Conservation (phyloP, 1,140 invertebrate genomes). For the Pachyrhynchus sulphureomaculatus region DNA sequence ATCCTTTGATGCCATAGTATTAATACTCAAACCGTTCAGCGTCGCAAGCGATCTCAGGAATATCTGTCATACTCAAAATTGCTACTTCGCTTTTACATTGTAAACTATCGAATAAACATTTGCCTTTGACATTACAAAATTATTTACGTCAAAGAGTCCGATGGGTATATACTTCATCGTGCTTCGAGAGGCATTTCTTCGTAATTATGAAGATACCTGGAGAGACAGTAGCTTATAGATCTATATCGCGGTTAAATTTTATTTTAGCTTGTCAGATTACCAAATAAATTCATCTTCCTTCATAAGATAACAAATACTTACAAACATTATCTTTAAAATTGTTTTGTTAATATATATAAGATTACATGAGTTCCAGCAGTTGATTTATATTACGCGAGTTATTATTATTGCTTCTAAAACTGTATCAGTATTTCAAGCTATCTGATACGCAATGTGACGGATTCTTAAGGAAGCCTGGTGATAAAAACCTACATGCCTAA, state of each 20-base stretch:
- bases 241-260: conserved; percentile 10
- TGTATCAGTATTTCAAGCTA: no score
- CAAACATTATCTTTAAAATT: no score
- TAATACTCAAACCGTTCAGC: conserved; percentile 10
- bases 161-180: conserved; percentile 22
- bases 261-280: conserved; percentile 19
- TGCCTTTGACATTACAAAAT: conserved; percentile 27
- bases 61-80: conserved; percentile 22
- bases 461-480: no score
- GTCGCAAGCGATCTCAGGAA: conserved; percentile 10
- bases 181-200: conserved; percentile 9
- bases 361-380: no score
- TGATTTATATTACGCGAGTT: no score
- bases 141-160: conserved; percentile 18
- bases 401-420: no score
- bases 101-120: conserved; percentile 9
- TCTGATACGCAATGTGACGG: no score
- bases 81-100: conserved; percentile 6
- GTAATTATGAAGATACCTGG: conserved; percentile 21
- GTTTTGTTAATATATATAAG: no score
- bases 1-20: conserved; percentile 26
- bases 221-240: conserved; percentile 31
- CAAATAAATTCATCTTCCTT: conserved; percentile 19
- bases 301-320: no score
- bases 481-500: no score